phyloP scores from a whole-genome alignment of 2,797 vertebrate genomes.

The Neoniphon sammara region DNA sequence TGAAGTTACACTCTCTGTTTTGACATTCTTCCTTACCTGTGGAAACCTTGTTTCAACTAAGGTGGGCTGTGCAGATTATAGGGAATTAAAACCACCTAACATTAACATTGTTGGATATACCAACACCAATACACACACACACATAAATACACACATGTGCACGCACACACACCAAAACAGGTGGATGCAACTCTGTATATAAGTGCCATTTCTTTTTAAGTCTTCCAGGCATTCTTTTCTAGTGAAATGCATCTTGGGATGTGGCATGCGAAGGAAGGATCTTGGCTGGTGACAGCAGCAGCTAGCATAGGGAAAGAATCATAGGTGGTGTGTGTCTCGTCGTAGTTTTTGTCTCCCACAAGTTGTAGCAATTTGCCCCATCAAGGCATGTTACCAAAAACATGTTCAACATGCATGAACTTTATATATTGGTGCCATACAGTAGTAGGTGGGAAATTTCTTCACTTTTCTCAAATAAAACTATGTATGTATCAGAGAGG shows the following conservation, averaged over 20 bases:
- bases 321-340: constrained; percentile 19
- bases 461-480: constrained; percentile 17
- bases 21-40: constrained; percentile 56
- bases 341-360: constrained; percentile 58
- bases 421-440: constrained; percentile 39
- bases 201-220: constrained; percentile 75
- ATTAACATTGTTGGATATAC: constrained; percentile 25
- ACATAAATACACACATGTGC: constrained; percentile 6
- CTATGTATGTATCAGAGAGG: constrained; percentile 44
- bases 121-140: constrained; percentile 1
- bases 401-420: constrained; percentile 53
- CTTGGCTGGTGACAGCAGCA: constrained; percentile 35
- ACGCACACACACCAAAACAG: constrained; percentile 17
- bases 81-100: constrained; percentile 47
- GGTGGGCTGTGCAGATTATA: constrained; percentile 45
- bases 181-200: constrained; percentile 62
- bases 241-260: constrained; percentile 63
- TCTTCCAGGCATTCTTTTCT: constrained; percentile 79
- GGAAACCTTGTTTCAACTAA: constrained; percentile 57
- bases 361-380: constrained; percentile 65
- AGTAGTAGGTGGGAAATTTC: constrained; percentile 37
- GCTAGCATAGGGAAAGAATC: constrained; percentile 33
- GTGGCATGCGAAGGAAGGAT: constrained; percentile 53
- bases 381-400: constrained; percentile 79
- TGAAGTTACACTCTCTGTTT: constrained; percentile 58